Evolutionary conservation across 1,140 invertebrate species (phyloP).

Genomic region (Solenopsis fugax): DNA sequence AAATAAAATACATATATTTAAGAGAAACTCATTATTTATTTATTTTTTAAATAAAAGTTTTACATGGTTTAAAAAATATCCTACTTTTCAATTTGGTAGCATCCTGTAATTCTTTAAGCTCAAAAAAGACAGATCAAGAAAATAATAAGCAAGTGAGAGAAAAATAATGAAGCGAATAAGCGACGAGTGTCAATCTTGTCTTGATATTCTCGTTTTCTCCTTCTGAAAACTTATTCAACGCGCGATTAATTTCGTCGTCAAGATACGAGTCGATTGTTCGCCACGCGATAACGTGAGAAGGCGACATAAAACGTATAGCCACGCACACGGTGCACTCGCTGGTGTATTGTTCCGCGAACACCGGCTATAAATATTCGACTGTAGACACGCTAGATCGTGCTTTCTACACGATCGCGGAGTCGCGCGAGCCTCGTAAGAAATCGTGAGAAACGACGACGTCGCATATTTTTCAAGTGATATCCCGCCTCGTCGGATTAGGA

Average conservation of each 20-base stretch:
- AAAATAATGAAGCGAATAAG: neutral
- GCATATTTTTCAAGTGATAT: constrained; percentile 55
- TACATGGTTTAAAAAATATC: too few species aligned
- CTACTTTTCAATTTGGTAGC: too few species aligned
- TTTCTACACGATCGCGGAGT: constrained; percentile 38
- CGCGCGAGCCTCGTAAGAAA: constrained; percentile 37
- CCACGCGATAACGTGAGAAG: constrained; percentile 77
- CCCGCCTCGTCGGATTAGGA: constrained; percentile 28
- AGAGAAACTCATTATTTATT: too few species aligned
- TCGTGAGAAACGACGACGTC: constrained; percentile 40
- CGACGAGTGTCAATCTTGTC: neutral
- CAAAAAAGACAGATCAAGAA: neutral
- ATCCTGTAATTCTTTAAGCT: neutral
- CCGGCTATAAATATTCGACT: constrained; percentile 74
- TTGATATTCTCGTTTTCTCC: constrained; percentile 4
- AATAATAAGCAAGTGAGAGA: neutral
- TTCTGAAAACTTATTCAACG: constrained; percentile 34
- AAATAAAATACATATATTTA: too few species aligned
- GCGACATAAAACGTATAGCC: constrained; percentile 69
- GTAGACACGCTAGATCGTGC: constrained; percentile 56
- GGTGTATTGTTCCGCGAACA: constrained; percentile 62
- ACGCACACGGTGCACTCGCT: constrained; percentile 62
- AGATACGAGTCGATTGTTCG: constrained; percentile 59
- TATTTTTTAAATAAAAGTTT: too few species aligned
- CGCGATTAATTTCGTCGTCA: constrained; percentile 36